These are phyloP conservation scores for Danio aesculapii DNA, from an alignment of 2,797 vertebrate species.

Conservation along the genomic window DNA sequence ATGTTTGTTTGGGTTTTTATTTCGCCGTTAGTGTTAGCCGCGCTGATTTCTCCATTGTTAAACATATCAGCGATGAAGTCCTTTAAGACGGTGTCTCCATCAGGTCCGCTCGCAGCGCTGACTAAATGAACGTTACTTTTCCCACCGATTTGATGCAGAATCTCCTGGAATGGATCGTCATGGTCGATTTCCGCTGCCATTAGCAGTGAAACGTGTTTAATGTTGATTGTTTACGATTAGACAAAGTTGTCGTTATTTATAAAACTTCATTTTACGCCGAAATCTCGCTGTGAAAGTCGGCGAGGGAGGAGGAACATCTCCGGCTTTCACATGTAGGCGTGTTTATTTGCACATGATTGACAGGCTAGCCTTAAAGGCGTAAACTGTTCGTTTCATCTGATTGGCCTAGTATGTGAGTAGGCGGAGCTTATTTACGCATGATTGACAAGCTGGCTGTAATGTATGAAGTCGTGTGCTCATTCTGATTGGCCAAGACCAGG, in stretches of 20 bases:
- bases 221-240: neutral
- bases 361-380: neutral
- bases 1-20: neutral
- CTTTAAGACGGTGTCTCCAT: conserved; percentile 63
- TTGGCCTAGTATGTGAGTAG: neutral
- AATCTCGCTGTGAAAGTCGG: neutral
- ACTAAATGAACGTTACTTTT: conserved; percentile 77
- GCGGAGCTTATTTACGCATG: neutral
- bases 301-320: neutral
- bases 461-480: no score
- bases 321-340: neutral
- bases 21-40: conserved; percentile 7
- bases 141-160: conserved; percentile 75
- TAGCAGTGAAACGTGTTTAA: no score
- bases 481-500: no score
- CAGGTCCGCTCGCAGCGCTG: conserved; percentile 61
- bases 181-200: conserved; percentile 63
- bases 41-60: neutral
- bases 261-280: neutral
- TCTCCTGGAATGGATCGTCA: conserved; percentile 72
- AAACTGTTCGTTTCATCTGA: neutral
- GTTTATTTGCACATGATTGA: neutral
- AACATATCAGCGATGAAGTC: conserved; percentile 78
- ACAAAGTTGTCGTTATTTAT: neutral
- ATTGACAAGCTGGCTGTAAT: neutral